A percentile compares a stretch with the other conserved stretches of the same genome.
These are phyloP conservation scores for Zhengitettix transpicula DNA, from an alignment of 2,888 invertebrate species.

Conservation along the genomic window DNA sequence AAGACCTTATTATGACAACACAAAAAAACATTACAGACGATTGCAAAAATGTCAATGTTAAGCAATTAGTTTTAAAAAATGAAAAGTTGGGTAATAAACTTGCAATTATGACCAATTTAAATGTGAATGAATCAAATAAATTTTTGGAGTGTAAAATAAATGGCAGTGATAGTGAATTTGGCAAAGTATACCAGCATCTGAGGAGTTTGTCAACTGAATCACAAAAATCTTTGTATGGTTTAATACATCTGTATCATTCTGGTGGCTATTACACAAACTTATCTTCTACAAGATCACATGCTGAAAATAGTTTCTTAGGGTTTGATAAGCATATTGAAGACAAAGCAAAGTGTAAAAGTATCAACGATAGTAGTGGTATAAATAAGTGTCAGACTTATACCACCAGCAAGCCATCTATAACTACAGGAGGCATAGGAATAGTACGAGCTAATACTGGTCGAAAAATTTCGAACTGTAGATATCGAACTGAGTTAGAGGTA, in stretches of 20 bases:
- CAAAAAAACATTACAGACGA: not conserved
- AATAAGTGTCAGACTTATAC: not conserved
- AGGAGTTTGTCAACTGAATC: not conserved
- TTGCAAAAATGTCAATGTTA: not conserved
- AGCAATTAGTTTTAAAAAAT: not conserved
- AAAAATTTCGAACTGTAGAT: conserved; percentile 5
- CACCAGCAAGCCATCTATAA: not conserved
- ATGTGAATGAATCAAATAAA: not conserved
- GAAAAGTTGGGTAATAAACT: not conserved
- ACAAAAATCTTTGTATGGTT: not conserved
- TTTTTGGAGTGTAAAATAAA: not conserved
- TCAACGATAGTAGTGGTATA: not conserved
- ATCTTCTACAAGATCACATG: not conserved
- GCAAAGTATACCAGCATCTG: not conserved
- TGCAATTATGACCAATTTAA: not conserved
- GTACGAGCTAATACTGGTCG: conserved; percentile 9
- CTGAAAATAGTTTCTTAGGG: too few relatives aligned
- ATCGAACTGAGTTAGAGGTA: conserved; percentile 12
- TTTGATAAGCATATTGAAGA: not conserved
- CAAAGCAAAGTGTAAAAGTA: not conserved
- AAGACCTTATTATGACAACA: not conserved
- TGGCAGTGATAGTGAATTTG: not conserved
- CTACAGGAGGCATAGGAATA: conserved; percentile 4
- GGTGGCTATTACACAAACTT: not conserved
- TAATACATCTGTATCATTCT: not conserved